A percentile compares a stretch with the other conserved stretches of the same genome.
Evolutionary conservation across 2,797 vertebrate genomes (phyloP).

Genomic region (Phrynocephalus guinanensis): DNA sequence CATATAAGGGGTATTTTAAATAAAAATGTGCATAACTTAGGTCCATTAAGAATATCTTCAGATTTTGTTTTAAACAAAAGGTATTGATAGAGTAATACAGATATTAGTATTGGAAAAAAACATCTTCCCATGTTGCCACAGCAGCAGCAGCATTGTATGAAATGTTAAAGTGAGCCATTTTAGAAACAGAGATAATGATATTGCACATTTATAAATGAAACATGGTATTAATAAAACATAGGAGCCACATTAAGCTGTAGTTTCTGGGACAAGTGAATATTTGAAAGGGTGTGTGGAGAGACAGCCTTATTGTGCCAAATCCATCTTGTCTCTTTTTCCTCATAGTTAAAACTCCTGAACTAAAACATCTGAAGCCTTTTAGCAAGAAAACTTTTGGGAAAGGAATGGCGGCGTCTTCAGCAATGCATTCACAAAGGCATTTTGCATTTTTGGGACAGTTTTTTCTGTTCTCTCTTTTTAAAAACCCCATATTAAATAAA

Average conservation of each 20-base stretch:
- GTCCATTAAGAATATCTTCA: not conserved
- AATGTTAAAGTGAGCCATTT: conserved; percentile 54
- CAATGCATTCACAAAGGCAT: not conserved
- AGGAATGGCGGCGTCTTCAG: not conserved
- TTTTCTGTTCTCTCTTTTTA: not conserved
- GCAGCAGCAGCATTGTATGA: conserved; percentile 39
- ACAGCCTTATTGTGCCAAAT: not conserved
- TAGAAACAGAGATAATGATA: conserved; percentile 30
- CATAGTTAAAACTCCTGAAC: not conserved
- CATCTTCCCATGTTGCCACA: conserved; percentile 23
- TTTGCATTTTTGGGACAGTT: not conserved
- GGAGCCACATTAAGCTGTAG: conserved; percentile 33
- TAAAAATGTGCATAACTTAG: not conserved
- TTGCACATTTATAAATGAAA: conserved; percentile 51
- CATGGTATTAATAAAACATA: conserved; percentile 58
- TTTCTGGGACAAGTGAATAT: conserved; percentile 35
- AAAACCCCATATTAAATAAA: not conserved
- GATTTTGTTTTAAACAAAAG: not conserved
- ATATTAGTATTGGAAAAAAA: conserved; percentile 14
- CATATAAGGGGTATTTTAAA: not conserved
- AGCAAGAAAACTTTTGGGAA: not conserved
- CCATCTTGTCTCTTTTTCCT: conserved; percentile 40
- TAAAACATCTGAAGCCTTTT: conserved; percentile 12
- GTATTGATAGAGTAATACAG: not conserved
- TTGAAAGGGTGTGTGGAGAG: conserved; percentile 43